phyloP scores from a whole-genome alignment of 2,113 vertebrate species.

The Campylorhamphus procurvoides region DNA sequence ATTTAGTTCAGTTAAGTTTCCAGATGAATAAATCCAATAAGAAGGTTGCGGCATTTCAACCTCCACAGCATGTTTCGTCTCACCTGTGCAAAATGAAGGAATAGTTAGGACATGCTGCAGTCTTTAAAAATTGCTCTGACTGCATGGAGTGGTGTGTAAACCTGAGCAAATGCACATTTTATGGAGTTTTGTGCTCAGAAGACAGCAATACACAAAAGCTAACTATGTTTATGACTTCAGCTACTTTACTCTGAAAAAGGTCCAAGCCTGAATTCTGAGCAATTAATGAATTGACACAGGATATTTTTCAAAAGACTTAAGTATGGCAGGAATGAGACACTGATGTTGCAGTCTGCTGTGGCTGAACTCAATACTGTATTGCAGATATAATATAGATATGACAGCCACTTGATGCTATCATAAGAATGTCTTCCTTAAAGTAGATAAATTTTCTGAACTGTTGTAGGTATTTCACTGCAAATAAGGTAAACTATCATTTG shows the following conservation, averaged over 20 bases:
- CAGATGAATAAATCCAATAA: conserved; percentile 48
- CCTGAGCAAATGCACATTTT: not conserved
- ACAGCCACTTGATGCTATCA: not conserved
- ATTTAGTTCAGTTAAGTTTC: conserved; percentile 38
- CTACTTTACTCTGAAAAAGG: not conserved
- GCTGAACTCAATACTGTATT: not conserved
- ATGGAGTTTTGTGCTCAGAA: not conserved
- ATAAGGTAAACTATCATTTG: not conserved
- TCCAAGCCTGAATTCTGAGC: not conserved
- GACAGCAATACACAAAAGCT: not conserved
- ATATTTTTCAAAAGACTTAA: not conserved
- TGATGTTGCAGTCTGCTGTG: not conserved
- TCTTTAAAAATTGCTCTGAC: not conserved
- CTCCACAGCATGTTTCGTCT: conserved; percentile 1
- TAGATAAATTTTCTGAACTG: not conserved
- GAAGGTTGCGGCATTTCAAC: conserved; percentile 33
- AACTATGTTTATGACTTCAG: not conserved
- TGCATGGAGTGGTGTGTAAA: not conserved
- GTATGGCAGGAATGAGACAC: not conserved
- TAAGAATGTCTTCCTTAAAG: not conserved
- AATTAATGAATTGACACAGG: not conserved
- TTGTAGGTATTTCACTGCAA: not conserved
- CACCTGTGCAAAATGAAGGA: conserved; percentile 17
- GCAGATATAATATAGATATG: not conserved
- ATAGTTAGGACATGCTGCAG: not conserved